Conservation (phyloP, 1,140 invertebrate genomes). For the Harlomillsia oculata region DNA sequence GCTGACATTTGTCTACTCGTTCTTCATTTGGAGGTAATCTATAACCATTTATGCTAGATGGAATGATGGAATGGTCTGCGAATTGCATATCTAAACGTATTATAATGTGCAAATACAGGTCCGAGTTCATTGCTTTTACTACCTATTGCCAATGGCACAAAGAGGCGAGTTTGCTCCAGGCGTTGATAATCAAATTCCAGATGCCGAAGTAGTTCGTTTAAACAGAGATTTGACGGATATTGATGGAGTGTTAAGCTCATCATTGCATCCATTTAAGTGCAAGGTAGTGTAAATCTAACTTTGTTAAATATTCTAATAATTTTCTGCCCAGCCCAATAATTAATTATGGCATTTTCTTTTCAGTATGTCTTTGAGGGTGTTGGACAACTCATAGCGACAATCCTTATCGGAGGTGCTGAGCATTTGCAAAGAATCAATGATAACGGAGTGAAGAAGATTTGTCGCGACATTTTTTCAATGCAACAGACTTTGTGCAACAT, state of each 20-base stretch:
- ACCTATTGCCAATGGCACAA: constrained; percentile 62
- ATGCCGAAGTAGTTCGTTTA: constrained; percentile 68
- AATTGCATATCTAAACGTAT: no score
- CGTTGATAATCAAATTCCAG: constrained; percentile 57
- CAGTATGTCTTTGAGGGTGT: constrained; percentile 92
- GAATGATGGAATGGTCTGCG: no score
- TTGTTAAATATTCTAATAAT: constrained; percentile 1
- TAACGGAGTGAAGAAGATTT: constrained; percentile 69
- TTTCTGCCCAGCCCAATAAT: background rate
- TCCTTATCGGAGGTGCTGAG: constrained; percentile 71
- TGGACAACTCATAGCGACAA: constrained; percentile 73
- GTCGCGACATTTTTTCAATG: constrained; percentile 71
- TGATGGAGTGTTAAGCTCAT: constrained; percentile 65
- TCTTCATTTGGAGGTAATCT: constrained; percentile 72
- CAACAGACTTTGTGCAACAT: constrained; percentile 78
- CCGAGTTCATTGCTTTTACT: constrained; percentile 88
- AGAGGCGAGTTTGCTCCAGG: constrained; percentile 45
- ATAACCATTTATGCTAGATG: background rate
- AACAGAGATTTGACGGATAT: constrained; percentile 67
- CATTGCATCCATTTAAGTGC: constrained; percentile 63
- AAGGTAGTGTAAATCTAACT: constrained; percentile 47
- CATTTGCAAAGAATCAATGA: constrained; percentile 70
- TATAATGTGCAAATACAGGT: no score
- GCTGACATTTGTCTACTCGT: constrained; percentile 82
- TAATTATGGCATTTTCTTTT: constrained; percentile 35